These are phyloP conservation scores for Corynorhinus townsendii DNA, from an alignment of 2,113 vertebrate genomes.

Conservation along the genomic window DNA sequence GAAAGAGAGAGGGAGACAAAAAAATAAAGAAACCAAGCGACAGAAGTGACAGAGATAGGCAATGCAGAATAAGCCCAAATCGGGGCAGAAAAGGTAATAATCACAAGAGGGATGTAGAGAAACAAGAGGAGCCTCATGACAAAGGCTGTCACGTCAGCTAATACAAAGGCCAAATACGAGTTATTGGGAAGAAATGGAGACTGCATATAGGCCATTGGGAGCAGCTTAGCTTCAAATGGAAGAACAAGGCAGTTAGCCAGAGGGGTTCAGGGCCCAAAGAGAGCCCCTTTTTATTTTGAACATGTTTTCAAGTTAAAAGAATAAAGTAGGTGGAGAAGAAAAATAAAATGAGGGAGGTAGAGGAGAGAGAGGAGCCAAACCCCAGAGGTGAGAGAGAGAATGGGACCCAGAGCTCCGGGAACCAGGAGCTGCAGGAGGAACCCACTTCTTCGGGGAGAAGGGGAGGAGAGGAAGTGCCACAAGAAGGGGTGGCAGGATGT, in stretches of 20 bases:
- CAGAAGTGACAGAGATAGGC: not conserved
- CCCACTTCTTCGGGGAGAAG: not conserved
- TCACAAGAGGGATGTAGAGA: not conserved
- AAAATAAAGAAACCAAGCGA: not conserved
- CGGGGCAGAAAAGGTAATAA: no score
- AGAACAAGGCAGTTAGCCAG: not conserved
- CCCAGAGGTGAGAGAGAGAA: not conserved
- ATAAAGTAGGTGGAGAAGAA: not conserved
- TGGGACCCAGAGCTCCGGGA: not conserved
- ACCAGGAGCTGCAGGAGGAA: not conserved
- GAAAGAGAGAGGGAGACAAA: not conserved
- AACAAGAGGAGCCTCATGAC: not conserved
- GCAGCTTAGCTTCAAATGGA: not conserved
- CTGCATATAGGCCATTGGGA: fast-evolving
- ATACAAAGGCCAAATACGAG: fast-evolving
- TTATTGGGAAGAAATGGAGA: not conserved
- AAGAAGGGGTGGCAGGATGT: no score
- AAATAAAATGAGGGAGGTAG: not conserved
- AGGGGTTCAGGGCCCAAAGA: not conserved
- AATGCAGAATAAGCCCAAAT: not conserved
- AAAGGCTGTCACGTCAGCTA: not conserved
- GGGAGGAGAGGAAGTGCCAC: fast-evolving
- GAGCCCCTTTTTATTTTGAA: not conserved
- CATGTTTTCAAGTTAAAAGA: not conserved
- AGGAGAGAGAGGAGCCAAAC: not conserved